Conservation (phyloP, 2,113 vertebrate genomes). For the Fregetta grallaria region DNA sequence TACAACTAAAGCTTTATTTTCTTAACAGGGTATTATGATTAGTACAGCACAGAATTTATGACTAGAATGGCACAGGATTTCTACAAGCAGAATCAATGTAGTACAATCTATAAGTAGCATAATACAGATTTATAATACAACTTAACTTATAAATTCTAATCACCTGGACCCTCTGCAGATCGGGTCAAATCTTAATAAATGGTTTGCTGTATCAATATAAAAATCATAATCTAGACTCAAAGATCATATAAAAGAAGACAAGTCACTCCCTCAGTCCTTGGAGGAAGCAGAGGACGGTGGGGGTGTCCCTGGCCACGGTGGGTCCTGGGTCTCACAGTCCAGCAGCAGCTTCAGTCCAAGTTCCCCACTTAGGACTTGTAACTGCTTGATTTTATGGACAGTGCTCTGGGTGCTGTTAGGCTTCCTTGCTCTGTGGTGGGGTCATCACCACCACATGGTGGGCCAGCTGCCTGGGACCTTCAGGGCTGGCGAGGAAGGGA, state of each 20-base stretch:
- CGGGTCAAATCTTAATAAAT: neutral
- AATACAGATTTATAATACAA: neutral
- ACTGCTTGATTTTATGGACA: neutral
- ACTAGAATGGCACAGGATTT: neutral
- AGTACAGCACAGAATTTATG: neutral
- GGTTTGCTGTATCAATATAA: neutral
- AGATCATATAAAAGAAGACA: neutral
- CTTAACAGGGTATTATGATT: neutral
- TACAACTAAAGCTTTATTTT: neutral
- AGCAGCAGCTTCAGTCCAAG: neutral
- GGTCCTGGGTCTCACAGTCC: neutral
- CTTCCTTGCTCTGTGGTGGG: neutral
- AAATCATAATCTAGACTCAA: neutral
- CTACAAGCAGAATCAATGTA: neutral
- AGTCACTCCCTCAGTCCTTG: neutral
- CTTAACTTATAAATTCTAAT: neutral
- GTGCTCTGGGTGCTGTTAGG: neutral
- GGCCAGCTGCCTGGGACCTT: accelerated
- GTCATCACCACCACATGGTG: neutral
- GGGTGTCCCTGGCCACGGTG: neutral
- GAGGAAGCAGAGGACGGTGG: neutral
- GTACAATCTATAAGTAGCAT: neutral
- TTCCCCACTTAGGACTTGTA: neutral
- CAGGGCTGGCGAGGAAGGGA: neutral
- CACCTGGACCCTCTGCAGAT: neutral